Percentiles rank a stretch among this genome's conserved stretches.
phyloP scores from a whole-genome alignment of 2,888 invertebrate species.

The Eumerus sabulonum region DNA sequence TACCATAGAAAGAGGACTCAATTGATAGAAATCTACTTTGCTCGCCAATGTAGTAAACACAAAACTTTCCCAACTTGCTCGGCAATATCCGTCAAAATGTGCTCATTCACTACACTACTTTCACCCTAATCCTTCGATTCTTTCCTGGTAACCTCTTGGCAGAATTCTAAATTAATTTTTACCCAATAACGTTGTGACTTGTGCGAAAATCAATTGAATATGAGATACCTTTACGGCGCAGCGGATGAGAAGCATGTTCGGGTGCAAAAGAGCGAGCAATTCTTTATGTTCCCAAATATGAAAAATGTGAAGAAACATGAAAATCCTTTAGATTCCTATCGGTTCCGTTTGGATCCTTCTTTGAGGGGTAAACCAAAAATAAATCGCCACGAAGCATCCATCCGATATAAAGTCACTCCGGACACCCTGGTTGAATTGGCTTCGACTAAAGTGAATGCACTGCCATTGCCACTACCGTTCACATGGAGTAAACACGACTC shows the following conservation, averaged over 20 bases:
- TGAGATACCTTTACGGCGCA: conserved; percentile 69
- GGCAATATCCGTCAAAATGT: no score
- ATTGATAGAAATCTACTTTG: no score
- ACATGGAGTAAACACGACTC: conserved; percentile 80
- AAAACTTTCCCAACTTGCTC: no score
- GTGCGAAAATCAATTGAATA: conserved; percentile 16
- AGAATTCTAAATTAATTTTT: no score
- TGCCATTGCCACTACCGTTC: conserved; percentile 79
- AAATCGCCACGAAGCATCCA: conserved; percentile 68
- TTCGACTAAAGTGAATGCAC: conserved; percentile 76
- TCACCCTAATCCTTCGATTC: no score
- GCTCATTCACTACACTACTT: no score
- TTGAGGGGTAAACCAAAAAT: conserved; percentile 75
- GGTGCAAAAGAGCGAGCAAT: not conserved
- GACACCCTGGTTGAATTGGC: conserved; percentile 79
- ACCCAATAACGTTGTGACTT: no score
- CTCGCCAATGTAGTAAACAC: no score
- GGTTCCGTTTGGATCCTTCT: conserved; percentile 65
- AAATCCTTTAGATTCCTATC: conserved; percentile 57
- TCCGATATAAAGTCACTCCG: conserved; percentile 75
- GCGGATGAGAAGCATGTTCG: conserved; percentile 67
- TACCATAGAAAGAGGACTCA: no score
- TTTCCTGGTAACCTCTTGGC: no score
- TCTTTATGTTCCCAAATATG: no score
- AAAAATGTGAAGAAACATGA: not conserved